Evolutionary conservation across 2,797 vertebrate species (phyloP), one percentile per base, ranked within the genome.

Genomic region (Neomorphus geoffroyi): DNA sequence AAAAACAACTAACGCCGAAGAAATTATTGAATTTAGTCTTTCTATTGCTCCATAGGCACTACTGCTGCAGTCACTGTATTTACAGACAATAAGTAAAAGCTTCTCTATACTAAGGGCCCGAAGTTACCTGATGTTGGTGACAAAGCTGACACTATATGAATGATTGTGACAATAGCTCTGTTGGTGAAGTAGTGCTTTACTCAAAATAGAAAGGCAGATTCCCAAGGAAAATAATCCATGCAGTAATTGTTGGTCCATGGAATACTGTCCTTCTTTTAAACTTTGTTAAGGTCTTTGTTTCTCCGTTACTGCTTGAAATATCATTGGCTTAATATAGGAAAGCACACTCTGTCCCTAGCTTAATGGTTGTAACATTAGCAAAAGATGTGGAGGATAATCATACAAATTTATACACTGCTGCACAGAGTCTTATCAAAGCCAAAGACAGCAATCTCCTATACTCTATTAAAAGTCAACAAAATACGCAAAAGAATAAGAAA

Each of bases 1-100:
- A 82, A 86, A 91, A 93, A 1, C 48, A 86, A 62, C 60, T 21
- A 5, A 94, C 43, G 35, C 28, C 88, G 65, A 81, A 90, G 72
- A 88, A 90, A 81, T 90, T 66, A 90, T 90, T 91, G 77, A 81
- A 90, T 91, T 94, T 85, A 48, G 75, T 69, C 39, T 72, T 94
- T 94, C 60, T 71, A 17, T 65, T 92, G 30, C 54, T 70, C n/a
- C 72, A 86, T 27, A 71, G 66, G 57, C 17, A 23, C 7, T 56
- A 24, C 13, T 37, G 12, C 24, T 46, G 11, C 54, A 80, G 61
- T 27, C 18, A 75, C 18, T 94, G 23, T 1, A 3, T 58, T 43
- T 62, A 90, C 95, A 93, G 53, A 53, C 5, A 41, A 7, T 17
- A 10, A 37, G 13, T 57, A 79, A 65, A 65, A 81, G 3, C 35